These are phyloP conservation scores for Toxotes chatareus DNA, from an alignment of 2,113 vertebrate species.

Conservation along the genomic window DNA sequence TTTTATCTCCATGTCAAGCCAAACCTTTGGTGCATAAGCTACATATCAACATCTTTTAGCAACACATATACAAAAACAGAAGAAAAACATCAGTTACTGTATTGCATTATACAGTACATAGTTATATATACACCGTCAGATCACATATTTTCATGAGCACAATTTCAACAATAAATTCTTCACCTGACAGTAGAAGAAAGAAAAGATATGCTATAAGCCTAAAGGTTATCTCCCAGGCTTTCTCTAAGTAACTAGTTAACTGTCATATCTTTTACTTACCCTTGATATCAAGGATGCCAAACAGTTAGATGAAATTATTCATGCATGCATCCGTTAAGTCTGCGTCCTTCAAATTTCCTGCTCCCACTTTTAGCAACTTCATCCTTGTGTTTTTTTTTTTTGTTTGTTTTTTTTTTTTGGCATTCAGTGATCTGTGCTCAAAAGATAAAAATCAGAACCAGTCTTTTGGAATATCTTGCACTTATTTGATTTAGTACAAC, in stretches of 20 bases:
- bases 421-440: neutral
- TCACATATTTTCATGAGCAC: neutral
- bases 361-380: neutral
- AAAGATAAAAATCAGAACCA: neutral
- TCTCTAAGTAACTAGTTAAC: neutral
- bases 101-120: neutral
- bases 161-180: too few species aligned
- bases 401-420: neutral
- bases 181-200: neutral
- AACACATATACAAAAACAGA: neutral
- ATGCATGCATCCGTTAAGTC: neutral
- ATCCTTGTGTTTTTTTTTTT: neutral
- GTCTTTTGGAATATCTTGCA: neutral
- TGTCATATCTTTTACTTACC: too few species aligned
- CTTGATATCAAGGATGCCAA: neutral
- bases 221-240: neutral
- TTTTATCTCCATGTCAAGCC: neutral
- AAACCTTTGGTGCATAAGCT: neutral
- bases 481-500: neutral
- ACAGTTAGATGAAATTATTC: neutral
- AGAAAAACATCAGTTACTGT: neutral
- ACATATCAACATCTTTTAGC: neutral
- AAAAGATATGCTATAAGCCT: too few species aligned
- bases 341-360: neutral
- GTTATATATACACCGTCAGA: neutral